Evolutionary conservation across 2,888 invertebrate genomes (phyloP).

Genomic region (Oscheius myriophilus): DNA sequence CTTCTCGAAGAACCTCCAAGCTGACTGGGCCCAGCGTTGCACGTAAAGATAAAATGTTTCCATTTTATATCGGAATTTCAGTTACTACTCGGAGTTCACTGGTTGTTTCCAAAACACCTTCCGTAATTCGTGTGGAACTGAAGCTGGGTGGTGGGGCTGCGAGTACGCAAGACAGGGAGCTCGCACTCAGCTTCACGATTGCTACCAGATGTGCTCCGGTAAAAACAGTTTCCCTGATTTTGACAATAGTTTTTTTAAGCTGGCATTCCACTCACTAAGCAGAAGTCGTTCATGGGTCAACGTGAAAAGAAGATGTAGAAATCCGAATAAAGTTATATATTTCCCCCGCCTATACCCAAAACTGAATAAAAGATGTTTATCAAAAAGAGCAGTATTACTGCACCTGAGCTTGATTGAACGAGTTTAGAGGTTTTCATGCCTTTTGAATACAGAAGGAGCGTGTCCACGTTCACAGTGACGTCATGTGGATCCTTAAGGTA

Average conservation of each 20-base stretch:
- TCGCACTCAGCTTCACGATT: slow-evolving; percentile 37
- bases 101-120: slow-evolving; percentile 43
- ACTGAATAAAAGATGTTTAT: too few species aligned
- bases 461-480: too few species aligned
- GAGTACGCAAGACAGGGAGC: slow-evolving; percentile 53
- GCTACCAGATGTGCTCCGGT: slow-evolving; percentile 41
- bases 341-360: too few species aligned
- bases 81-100: slow-evolving; percentile 37
- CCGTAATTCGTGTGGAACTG: slow-evolving; percentile 37
- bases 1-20: slow-evolving; percentile 16
- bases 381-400: too few species aligned
- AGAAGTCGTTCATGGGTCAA: too few species aligned
- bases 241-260: not conserved
- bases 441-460: too few species aligned
- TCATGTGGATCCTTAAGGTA: too few species aligned
- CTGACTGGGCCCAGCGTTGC: slow-evolving; percentile 20
- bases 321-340: too few species aligned
- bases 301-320: too few species aligned
- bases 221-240: not conserved
- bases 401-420: too few species aligned
- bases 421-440: too few species aligned
- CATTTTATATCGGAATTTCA: not conserved
- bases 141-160: slow-evolving; percentile 54
- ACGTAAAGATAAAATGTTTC: slow-evolving; percentile 1
- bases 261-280: too few species aligned